These are phyloP conservation scores for Tor tambroides DNA, from an alignment of 2,113 vertebrate species.

Conservation along the genomic window DNA sequence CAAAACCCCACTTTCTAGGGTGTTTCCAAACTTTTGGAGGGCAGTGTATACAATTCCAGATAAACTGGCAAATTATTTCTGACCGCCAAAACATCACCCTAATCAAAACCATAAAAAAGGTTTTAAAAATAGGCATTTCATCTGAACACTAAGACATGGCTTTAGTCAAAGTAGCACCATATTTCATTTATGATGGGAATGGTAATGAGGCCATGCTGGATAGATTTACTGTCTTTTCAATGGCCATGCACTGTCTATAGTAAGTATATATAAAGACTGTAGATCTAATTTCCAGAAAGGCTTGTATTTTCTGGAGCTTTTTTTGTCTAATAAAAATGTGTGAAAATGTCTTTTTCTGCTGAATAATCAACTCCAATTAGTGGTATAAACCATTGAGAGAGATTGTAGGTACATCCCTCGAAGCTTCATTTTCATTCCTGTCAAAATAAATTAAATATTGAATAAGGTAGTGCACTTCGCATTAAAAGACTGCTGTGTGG, in stretches of 20 bases:
- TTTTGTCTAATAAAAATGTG: not conserved
- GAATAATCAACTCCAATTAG: not conserved
- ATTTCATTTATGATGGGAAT: not conserved
- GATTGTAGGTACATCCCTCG: not conserved
- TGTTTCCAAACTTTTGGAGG: too few relatives aligned
- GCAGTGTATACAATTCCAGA: not conserved
- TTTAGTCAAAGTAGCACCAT: not conserved
- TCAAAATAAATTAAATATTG: constrained; percentile 3
- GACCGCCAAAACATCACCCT: not conserved
- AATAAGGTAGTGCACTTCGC: not conserved
- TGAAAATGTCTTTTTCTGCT: not conserved
- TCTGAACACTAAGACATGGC: not conserved
- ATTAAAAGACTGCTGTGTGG: not conserved
- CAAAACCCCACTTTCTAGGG: too few relatives aligned
- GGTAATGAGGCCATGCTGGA: not conserved
- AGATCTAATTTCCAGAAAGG: not conserved
- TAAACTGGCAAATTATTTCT: not conserved
- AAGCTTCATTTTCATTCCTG: not conserved
- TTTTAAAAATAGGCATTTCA: not conserved
- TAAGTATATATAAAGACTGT: not conserved
- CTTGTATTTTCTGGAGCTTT: not conserved
- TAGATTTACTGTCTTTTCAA: not conserved
- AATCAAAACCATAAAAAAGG: not conserved
- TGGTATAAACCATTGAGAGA: not conserved
- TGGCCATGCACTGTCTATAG: not conserved